Conservation (phyloP, 1,140 invertebrate species). For the Penaeus japonicus region DNA sequence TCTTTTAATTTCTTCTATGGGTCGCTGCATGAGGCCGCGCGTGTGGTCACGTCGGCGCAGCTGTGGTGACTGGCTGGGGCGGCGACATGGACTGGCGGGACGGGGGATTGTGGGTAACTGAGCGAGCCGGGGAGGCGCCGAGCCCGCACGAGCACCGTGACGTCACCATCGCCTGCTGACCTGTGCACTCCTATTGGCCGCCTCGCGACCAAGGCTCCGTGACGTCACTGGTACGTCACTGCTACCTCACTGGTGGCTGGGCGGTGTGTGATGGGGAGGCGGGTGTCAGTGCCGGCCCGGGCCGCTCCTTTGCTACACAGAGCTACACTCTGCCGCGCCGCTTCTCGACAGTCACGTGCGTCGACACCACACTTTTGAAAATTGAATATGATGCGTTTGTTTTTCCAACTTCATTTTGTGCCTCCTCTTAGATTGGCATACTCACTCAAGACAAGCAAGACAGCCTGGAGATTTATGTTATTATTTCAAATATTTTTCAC, state of each 20-base stretch:
- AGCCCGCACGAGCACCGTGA: conserved; percentile 55
- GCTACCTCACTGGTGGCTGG: conserved; percentile 43
- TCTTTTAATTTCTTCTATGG: conserved; percentile 58
- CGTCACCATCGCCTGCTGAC: conserved; percentile 49
- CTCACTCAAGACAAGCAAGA: not conserved
- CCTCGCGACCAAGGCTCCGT: not conserved
- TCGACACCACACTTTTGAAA: not conserved
- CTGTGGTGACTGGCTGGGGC: conserved; percentile 59
- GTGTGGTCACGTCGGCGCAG: conserved; percentile 60
- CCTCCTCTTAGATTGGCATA: not conserved
- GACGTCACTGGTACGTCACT: conserved; percentile 34
- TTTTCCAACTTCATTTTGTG: not conserved
- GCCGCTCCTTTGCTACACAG: conserved; percentile 55
- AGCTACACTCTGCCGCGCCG: conserved; percentile 35
- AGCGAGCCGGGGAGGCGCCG: conserved; percentile 56
- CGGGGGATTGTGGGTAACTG: conserved; percentile 60
- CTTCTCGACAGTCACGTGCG: conserved; percentile 35
- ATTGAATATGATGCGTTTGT: not conserved
- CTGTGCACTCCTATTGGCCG: conserved; percentile 44
- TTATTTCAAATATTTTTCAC: no score
- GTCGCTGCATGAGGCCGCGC: conserved; percentile 60
- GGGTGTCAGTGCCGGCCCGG: conserved; percentile 55
- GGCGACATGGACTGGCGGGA: conserved; percentile 60
- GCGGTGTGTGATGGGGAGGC: conserved; percentile 44
- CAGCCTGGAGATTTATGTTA: no score